Evolutionary conservation across 2,888 invertebrate species (phyloP), one percentile per base, ranked within the genome.

Genomic region (Meandrusa payeni): DNA sequence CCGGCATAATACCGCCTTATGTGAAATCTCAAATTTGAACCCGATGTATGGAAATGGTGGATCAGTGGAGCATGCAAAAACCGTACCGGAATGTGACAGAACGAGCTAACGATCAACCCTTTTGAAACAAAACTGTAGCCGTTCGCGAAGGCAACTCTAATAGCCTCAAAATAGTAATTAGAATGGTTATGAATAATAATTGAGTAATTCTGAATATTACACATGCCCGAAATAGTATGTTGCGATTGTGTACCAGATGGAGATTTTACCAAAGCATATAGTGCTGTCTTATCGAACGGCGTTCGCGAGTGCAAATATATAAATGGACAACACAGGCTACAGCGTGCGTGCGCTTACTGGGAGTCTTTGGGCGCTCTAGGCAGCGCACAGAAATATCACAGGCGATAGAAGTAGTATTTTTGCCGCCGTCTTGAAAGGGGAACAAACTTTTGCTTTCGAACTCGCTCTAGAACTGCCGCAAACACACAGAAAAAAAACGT

Each of bases 321-420:
- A n/a, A 34, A 17, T 51, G 68, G 72, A 70, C 70, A 75, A 70
- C 68, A 74, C 69, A 78, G 61, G 67, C 44, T 61, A 71, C 57
- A 61, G 73, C 82, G 80, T 85, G 85, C 85, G 71, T 62, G 64
- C 76, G 77, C 87, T 87, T 86, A 86, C 85, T 76, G 78, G 70
- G 66, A 54, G 41, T 48, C 46, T 20, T 47, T 53, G 58, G 62
- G 55, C 60, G 66, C 64, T 61, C 80, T 88, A 92, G 79, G 92
- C 92, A 79, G 92, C 92, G 89, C 90, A 92, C 86, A 92, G 91
- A 91, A 92, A 92, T 89, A 92, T 91, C 90, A 92, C 91, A 81
- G 92, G 92, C 89, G 92, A 91, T 89, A 92, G 89, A 86, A 92
- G 90, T 82, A 92, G 90, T 85, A 92, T 90, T 91, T 91, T 91